Conservation (phyloP, 37 sponge, comb jelly and placozoan species). For the Eunapius fragilis region DNA sequence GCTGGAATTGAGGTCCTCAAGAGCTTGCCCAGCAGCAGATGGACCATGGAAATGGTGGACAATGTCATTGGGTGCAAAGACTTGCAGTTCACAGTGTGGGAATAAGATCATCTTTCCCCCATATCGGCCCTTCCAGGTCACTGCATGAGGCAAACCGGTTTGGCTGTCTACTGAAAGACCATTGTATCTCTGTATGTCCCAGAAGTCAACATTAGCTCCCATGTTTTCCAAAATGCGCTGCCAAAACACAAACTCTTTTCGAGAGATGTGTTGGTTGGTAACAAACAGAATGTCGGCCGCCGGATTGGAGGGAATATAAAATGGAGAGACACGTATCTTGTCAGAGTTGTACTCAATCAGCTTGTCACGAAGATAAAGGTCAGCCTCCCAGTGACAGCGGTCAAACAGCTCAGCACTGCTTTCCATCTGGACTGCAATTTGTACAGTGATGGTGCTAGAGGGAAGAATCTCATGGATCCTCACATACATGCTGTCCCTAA, state of each 20-base stretch:
- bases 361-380: conserved; percentile 77
- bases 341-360: conserved; percentile 79
- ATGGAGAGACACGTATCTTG: conserved; percentile 75
- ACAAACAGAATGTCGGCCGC: conserved; percentile 74
- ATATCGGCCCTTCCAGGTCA: conserved; percentile 71
- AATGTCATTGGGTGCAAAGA: conserved; percentile 48
- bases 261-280: conserved; percentile 49
- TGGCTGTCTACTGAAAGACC: conserved; percentile 63
- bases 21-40: conserved; percentile 7
- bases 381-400: conserved; percentile 74
- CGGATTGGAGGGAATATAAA: conserved; percentile 68
- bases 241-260: conserved; percentile 85
- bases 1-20: conserved; percentile 55
- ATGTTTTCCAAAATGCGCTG: conserved; percentile 63
- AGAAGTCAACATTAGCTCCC: conserved; percentile 73
- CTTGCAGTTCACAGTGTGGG: conserved; percentile 57
- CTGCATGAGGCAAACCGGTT: conserved; percentile 52
- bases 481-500: conserved; percentile 73
- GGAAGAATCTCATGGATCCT: conserved; percentile 68
- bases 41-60: conserved; percentile 68
- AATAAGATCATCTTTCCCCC: conserved; percentile 70
- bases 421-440: conserved; percentile 71
- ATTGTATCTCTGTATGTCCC: conserved; percentile 73
- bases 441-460: conserved; percentile 53
- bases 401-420: conserved; percentile 81